Evolutionary conservation across 2,797 vertebrate genomes (phyloP).

Genomic region (Megaceryle alcyon): DNA sequence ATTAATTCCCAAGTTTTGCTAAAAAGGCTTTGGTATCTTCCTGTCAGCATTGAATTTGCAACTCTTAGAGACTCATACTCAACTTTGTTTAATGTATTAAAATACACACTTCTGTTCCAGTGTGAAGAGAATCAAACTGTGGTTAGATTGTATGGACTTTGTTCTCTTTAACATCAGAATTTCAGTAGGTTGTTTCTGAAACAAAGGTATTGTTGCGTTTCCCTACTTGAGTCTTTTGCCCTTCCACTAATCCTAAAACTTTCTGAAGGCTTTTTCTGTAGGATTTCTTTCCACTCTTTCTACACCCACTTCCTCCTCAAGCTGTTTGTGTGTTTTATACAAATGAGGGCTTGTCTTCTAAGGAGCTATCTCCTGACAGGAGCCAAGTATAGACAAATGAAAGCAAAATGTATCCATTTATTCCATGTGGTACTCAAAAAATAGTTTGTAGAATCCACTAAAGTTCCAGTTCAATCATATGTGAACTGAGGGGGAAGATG

Average conservation of each 20-base stretch:
- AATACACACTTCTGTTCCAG: neutral
- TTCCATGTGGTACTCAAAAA: neutral
- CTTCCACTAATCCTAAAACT: neutral
- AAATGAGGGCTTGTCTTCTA: neutral
- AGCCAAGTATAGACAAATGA: neutral
- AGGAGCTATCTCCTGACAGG: neutral
- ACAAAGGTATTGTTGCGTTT: neutral
- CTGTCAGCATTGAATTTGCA: neutral
- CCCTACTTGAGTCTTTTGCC: neutral
- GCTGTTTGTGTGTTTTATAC: neutral
- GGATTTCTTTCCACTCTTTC: neutral
- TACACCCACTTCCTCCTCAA: rapidly evolving
- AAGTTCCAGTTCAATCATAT: neutral
- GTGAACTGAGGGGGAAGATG: neutral
- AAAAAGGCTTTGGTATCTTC: neutral
- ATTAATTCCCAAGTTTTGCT: neutral
- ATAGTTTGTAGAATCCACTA: neutral
- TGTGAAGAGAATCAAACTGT: neutral
- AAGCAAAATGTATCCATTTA: neutral
- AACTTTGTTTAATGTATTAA: neutral
- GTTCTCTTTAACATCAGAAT: neutral
- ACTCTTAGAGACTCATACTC: neutral
- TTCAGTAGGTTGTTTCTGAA: neutral
- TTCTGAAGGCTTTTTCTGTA: neutral
- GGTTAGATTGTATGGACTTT: neutral